A percentile compares a stretch with the other conserved stretches of the same genome.
These are phyloP conservation scores for Operophtera brumata DNA, from an alignment of 2,888 invertebrate genomes.

Conservation along the genomic window DNA sequence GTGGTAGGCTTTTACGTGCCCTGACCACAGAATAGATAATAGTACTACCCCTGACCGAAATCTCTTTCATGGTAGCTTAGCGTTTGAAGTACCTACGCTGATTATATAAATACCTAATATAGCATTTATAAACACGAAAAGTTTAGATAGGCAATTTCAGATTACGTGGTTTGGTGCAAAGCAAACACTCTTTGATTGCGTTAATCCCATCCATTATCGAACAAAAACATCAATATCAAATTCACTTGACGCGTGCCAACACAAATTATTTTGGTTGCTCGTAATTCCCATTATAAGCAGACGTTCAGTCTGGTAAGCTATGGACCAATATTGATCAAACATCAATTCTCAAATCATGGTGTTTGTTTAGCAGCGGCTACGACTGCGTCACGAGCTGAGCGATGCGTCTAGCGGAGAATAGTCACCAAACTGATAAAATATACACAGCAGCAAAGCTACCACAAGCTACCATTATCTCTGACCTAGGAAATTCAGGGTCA, in stretches of 20 bases:
- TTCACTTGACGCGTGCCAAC: constrained; percentile 11
- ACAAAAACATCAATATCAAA: constrained; percentile 8
- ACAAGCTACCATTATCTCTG: too few species aligned
- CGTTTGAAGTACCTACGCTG: neutral
- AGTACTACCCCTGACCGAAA: neutral
- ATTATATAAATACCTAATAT: neutral
- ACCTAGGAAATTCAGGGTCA: too few species aligned
- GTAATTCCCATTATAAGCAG: constrained; percentile 31
- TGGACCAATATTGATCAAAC: constrained; percentile 43
- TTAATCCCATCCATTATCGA: constrained; percentile 21
- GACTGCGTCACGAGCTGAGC: constrained; percentile 1
- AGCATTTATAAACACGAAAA: neutral
- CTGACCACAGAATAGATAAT: too few species aligned
- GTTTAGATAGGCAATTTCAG: neutral
- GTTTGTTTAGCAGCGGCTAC: constrained; percentile 37
- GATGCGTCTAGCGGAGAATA: neutral
- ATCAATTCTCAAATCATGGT: constrained; percentile 37
- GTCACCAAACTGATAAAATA: neutral
- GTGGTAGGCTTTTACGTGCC: neutral
- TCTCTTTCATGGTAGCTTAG: neutral
- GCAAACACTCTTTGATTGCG: constrained; percentile 11
- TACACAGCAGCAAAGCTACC: too few species aligned
- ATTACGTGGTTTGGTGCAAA: neutral
- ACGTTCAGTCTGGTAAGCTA: constrained; percentile 32
- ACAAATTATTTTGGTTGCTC: constrained; percentile 32